These are phyloP conservation scores for Scophthalmus maximus DNA, from an alignment of 2,113 vertebrate genomes.

Conservation along the genomic window DNA sequence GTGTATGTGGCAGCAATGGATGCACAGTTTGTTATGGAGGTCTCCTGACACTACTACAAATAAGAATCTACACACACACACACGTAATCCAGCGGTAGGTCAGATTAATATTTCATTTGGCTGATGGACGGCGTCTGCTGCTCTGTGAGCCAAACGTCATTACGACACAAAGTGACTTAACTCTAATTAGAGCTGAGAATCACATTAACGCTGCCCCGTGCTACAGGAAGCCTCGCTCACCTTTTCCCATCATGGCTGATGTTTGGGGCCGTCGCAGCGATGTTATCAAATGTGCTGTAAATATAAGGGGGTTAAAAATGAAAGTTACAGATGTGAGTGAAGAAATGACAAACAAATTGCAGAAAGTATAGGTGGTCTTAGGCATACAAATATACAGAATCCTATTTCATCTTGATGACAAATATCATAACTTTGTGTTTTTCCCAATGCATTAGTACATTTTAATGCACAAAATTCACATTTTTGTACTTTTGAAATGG, in stretches of 20 bases:
- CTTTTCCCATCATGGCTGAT: slow-evolving; percentile 28
- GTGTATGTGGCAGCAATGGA: slow-evolving; percentile 44
- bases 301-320: background rate
- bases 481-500: too few relatives aligned
- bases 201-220: slow-evolving; percentile 80
- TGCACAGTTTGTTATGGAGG: slow-evolving; percentile 29
- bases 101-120: slow-evolving; percentile 87
- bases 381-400: too few relatives aligned
- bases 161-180: slow-evolving; percentile 85
- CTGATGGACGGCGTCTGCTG: slow-evolving; percentile 85
- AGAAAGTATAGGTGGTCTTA: background rate
- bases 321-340: background rate
- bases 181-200: slow-evolving; percentile 87
- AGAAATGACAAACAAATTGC: background rate
- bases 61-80: slow-evolving; percentile 14
- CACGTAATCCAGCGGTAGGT: slow-evolving; percentile 80
- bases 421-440: too few relatives aligned
- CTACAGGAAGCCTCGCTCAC: slow-evolving; percentile 74
- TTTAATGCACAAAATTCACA: too few relatives aligned
- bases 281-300: background rate
- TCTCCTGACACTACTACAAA: slow-evolving; percentile 53
- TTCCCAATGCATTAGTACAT: too few relatives aligned
- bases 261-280: background rate
- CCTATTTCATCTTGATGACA: too few relatives aligned
- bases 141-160: slow-evolving; percentile 86